phyloP scores from a whole-genome alignment of 1,140 invertebrate genomes.

The Pseudoatta argentina region DNA sequence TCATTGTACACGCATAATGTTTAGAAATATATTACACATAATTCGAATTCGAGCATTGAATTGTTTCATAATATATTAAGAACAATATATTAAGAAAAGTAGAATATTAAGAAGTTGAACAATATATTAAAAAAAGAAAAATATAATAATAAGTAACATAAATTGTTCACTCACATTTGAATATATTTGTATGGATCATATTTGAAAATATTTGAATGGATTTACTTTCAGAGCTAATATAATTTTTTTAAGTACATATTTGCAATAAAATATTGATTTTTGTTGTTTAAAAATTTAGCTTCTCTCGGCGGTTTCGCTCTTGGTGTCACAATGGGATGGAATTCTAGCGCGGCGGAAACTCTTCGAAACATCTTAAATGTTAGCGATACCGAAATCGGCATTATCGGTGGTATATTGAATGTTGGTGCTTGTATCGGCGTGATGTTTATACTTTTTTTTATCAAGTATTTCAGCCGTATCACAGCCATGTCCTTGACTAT shows the following conservation, averaged over 20 bases:
- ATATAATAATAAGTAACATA: not conserved
- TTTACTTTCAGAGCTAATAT: not conserved
- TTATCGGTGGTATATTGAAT: conserved; percentile 69
- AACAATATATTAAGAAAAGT: not conserved
- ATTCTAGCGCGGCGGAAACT: conserved; percentile 69
- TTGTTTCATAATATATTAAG: not conserved
- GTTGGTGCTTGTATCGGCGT: conserved; percentile 72
- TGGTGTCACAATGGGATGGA: conserved; percentile 78
- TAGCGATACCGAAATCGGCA: conserved; percentile 65
- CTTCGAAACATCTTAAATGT: conserved; percentile 71
- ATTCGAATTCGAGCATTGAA: not conserved
- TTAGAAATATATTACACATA: not conserved
- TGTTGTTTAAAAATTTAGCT: conserved; percentile 68
- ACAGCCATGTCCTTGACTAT: conserved; percentile 59
- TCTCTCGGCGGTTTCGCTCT: conserved; percentile 78
- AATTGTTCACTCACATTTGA: not conserved
- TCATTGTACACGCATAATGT: not conserved
- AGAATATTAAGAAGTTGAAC: not conserved
- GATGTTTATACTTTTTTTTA: conserved; percentile 64
- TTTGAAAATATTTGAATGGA: not conserved
- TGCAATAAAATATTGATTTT: not conserved
- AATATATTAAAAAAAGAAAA: not conserved
- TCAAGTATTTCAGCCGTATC: conserved; percentile 43
- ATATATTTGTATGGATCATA: not conserved
- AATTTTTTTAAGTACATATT: not conserved